Evolutionary conservation across 2,113 vertebrate genomes (phyloP).

Genomic region (Carlito syrichta): DNA sequence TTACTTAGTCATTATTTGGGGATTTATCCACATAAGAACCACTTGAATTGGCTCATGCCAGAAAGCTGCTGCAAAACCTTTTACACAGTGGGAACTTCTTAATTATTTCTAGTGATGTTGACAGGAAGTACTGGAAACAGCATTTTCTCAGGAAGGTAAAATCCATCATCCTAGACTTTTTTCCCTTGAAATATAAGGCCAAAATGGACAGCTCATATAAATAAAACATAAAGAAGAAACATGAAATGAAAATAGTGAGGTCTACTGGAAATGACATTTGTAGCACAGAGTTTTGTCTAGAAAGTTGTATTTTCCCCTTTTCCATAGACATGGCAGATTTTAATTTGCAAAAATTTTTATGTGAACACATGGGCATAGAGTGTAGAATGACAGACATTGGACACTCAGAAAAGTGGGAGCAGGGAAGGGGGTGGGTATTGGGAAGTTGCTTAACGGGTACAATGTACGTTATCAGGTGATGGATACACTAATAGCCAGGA

Average conservation of each 20-base stretch:
- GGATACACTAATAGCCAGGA: neutral
- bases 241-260: neutral
- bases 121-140: neutral
- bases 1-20: neutral
- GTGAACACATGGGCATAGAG: neutral
- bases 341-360: neutral
- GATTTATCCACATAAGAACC: neutral
- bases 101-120: neutral
- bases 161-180: neutral
- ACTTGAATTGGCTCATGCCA: neutral
- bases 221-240: neutral
- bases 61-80: neutral
- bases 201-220: neutral
- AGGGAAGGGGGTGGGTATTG: neutral
- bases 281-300: neutral
- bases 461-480: neutral
- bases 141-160: neutral
- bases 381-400: neutral
- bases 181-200: neutral
- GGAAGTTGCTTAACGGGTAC: neutral
- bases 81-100: neutral
- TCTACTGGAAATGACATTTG: neutral
- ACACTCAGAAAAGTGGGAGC: neutral
- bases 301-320: neutral
- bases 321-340: neutral